A percentile compares a stretch with the other conserved stretches of the same genome.
These are phyloP conservation scores for Polyploca ridens DNA, from an alignment of 2,888 invertebrate species.

Conservation along the genomic window DNA sequence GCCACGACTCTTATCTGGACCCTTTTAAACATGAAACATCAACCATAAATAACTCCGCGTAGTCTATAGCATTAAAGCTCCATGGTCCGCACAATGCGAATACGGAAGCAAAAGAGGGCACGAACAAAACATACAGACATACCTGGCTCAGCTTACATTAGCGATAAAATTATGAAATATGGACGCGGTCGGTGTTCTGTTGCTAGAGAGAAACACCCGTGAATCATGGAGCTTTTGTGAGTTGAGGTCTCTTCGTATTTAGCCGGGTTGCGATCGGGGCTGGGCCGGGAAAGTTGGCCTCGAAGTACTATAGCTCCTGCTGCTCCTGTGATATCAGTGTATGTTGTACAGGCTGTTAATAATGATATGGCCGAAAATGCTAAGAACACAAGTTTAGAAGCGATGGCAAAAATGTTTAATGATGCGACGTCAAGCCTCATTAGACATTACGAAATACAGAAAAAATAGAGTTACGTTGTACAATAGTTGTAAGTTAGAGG, in stretches of 20 bases:
- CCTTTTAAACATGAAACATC: not conserved
- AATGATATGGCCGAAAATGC: no score
- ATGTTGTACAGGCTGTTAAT: no score
- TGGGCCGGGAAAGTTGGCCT: not conserved
- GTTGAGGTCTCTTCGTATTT: not conserved
- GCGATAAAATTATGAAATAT: slow-evolving; percentile 78
- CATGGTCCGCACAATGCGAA: slow-evolving; percentile 39
- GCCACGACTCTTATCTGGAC: not conserved
- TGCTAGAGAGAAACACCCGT: slow-evolving; percentile 21
- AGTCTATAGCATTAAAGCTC: not conserved
- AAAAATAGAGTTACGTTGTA: no score
- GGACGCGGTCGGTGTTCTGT: slow-evolving; percentile 32
- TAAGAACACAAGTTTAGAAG: no score
- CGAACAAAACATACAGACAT: slow-evolving; percentile 46
- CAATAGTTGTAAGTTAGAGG: no score
- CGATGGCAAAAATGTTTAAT: no score
- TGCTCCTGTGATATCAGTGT: not conserved
- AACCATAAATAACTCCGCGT: not conserved
- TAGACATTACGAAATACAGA: no score
- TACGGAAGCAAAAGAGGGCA: slow-evolving; percentile 45
- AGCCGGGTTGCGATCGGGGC: slow-evolving; percentile 1
- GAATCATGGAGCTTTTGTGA: slow-evolving; percentile 8
- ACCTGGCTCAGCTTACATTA: slow-evolving; percentile 68
- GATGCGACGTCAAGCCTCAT: no score
- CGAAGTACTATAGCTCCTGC: not conserved